Evolutionary conservation across 2,888 invertebrate genomes (phyloP).

Genomic region (Chelonus formosanus): DNA sequence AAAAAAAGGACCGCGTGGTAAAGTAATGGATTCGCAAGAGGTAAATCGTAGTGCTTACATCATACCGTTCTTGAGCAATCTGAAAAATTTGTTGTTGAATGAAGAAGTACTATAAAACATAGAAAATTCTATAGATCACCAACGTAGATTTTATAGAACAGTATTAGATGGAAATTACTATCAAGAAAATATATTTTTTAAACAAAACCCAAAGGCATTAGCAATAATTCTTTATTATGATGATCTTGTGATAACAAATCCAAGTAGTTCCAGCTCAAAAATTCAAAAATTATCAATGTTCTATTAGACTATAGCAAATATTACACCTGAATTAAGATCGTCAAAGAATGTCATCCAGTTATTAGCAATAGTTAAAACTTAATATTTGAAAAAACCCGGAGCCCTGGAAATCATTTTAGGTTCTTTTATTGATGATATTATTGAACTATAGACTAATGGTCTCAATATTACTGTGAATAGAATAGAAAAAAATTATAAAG

Average conservation of each 20-base stretch:
- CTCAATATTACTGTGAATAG: not conserved
- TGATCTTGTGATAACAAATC: conserved; percentile 42
- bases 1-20: conserved; percentile 1
- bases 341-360: conserved; percentile 36
- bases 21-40: conserved; percentile 12
- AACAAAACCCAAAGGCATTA: conserved; percentile 36
- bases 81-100: conserved; percentile 38
- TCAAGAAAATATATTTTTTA: conserved; percentile 40
- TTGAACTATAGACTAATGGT: conserved; percentile 33
- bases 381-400: conserved; percentile 35
- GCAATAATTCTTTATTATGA: conserved; percentile 45
- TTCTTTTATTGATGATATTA: conserved; percentile 40
- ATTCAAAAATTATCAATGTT: conserved; percentile 42
- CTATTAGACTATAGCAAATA: conserved; percentile 43
- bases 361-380: conserved; percentile 35
- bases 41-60: conserved; percentile 34
- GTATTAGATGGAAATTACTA: conserved; percentile 42
- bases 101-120: conserved; percentile 34
- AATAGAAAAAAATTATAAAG: conserved; percentile 36
- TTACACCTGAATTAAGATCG: conserved; percentile 39
- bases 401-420: conserved; percentile 33
- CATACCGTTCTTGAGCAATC: conserved; percentile 37
- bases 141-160: conserved; percentile 30
- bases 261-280: conserved; percentile 37
- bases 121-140: conserved; percentile 29